phyloP scores from a whole-genome alignment of 2,797 vertebrate species.

The Brachyrhaphis roseni region DNA sequence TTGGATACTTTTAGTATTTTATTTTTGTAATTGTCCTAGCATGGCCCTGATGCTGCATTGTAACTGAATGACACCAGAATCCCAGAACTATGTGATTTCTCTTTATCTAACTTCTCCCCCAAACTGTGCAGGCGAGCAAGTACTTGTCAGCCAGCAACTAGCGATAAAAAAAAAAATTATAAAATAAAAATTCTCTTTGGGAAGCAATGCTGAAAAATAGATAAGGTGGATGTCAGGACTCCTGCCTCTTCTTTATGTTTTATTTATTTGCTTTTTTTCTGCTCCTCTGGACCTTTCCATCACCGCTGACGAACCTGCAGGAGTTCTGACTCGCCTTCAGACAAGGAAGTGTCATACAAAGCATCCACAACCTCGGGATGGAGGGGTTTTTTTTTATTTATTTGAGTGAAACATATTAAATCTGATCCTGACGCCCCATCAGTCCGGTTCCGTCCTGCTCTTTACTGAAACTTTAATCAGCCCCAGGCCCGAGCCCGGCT shows the following conservation, averaged over 20 bases:
- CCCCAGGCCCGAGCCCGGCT: slow-evolving; percentile 12
- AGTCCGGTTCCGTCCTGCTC: neutral
- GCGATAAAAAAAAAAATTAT: neutral
- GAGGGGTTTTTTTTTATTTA: neutral
- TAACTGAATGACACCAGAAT: neutral
- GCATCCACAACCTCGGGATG: neutral
- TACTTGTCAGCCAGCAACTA: slow-evolving; percentile 5
- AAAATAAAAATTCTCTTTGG: slow-evolving; percentile 15
- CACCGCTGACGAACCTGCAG: slow-evolving; percentile 50
- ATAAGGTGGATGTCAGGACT: slow-evolving; percentile 20
- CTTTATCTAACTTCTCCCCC: neutral
- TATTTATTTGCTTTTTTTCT: slow-evolving; percentile 2
- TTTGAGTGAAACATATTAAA: slow-evolving; percentile 39
- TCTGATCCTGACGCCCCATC: neutral
- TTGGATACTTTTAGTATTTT: too few species aligned
- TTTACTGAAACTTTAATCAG: slow-evolving; percentile 46
- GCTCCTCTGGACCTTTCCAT: slow-evolving; percentile 35
- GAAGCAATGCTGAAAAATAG: slow-evolving; percentile 36
- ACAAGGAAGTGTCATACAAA: slow-evolving; percentile 43
- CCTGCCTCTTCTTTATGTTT: neutral
- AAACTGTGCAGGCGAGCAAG: neutral
- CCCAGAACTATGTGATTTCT: neutral
- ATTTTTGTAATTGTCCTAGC: too few species aligned
- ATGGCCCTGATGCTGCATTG: too few species aligned
- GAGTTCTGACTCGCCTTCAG: slow-evolving; percentile 30